Percentiles rank a stretch among this genome's conserved stretches.
Evolutionary conservation across 2,888 invertebrate genomes (phyloP).

Genomic region (Microctonus brassicae): DNA sequence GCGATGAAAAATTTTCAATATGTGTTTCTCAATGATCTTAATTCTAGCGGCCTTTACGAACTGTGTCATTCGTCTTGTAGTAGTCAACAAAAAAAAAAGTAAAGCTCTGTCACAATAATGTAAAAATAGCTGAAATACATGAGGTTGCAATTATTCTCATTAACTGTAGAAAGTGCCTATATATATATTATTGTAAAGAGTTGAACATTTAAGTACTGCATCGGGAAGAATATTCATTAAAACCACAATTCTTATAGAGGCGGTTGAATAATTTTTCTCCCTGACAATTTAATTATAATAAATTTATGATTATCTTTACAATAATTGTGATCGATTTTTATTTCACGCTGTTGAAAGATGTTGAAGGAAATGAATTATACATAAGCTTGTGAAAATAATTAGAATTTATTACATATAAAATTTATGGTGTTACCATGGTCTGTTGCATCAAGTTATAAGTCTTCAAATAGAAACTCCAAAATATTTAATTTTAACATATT

Average conservation of each 20-base stretch:
- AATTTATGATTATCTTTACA: neutral
- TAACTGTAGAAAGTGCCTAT: slow-evolving; percentile 68
- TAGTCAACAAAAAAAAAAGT: slow-evolving; percentile 15
- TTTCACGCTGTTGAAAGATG: neutral
- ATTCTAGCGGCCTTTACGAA: slow-evolving; percentile 48
- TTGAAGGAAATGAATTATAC: neutral
- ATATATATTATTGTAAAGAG: slow-evolving; percentile 50
- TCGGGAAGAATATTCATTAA: neutral
- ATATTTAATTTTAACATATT: slow-evolving; percentile 18
- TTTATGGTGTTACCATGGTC: slow-evolving; percentile 54
- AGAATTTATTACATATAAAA: neutral
- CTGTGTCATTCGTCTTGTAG: slow-evolving; percentile 38
- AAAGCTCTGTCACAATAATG: neutral
- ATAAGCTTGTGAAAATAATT: neutral
- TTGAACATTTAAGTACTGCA: slow-evolving; percentile 32
- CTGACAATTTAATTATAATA: neutral
- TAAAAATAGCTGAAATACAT: neutral
- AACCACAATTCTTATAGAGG: neutral
- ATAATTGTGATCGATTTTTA: neutral
- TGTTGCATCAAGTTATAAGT: neutral
- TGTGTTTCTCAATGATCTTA: slow-evolving; percentile 15
- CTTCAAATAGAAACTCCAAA: slow-evolving; percentile 34
- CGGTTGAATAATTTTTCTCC: neutral
- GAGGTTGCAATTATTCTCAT: slow-evolving; percentile 17
- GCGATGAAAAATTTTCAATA: neutral